Conservation (phyloP, 2,797 vertebrate species). For the Sebastes nivosus region DNA sequence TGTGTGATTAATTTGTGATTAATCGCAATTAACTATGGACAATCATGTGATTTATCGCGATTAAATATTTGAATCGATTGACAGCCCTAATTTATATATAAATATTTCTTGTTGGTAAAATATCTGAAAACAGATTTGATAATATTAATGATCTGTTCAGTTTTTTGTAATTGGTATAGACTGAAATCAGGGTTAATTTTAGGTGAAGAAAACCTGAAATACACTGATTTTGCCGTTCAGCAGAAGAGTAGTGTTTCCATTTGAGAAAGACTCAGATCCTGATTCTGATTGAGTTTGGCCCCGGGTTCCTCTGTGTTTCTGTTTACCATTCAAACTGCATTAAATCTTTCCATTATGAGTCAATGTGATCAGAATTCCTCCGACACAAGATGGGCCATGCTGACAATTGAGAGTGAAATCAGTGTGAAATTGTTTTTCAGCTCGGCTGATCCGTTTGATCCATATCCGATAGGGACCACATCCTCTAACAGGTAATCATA, state of each 20-base stretch:
- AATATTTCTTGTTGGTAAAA: not conserved
- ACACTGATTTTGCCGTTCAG: constrained; percentile 6
- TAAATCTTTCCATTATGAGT: constrained; percentile 82
- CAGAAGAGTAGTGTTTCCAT: constrained; percentile 37
- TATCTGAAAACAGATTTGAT: not conserved
- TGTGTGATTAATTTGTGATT: too few relatives aligned
- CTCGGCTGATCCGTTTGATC: constrained; percentile 83
- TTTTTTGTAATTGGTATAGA: not conserved
- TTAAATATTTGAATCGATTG: not conserved
- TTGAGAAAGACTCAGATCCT: constrained; percentile 48
- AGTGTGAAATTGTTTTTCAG: constrained; percentile 85
- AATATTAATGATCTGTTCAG: not conserved
- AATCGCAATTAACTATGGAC: too few relatives aligned
- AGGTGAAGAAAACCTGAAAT: constrained; percentile 5
- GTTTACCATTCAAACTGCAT: constrained; percentile 79
- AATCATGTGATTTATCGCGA: not conserved
- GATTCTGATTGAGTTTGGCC: constrained; percentile 64
- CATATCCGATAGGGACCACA: constrained; percentile 77
- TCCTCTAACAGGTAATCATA: constrained; percentile 84
- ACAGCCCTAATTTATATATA: not conserved
- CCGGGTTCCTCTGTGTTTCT: constrained; percentile 46
- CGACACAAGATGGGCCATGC: constrained; percentile 72
- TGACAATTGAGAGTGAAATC: constrained; percentile 83
- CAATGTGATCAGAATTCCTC: constrained; percentile 80
- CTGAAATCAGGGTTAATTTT: constrained; percentile 13